These are phyloP conservation scores for Cephus sareptanus DNA, from an alignment of 2,888 invertebrate genomes.

Conservation along the genomic window DNA sequence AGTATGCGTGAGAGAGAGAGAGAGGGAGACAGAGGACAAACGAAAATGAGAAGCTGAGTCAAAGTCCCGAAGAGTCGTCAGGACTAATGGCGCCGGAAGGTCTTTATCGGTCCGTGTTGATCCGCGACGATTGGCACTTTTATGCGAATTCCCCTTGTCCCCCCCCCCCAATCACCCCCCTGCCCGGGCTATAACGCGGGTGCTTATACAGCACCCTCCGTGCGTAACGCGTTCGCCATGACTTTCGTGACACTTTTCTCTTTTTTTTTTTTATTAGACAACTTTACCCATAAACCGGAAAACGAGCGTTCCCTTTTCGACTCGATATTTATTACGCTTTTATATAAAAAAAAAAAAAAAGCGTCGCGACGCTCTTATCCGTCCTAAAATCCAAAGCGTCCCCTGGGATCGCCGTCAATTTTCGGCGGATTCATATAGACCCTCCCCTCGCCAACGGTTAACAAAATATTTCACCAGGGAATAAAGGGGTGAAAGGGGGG, in stretches of 20 bases:
- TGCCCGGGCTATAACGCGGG: too few species aligned
- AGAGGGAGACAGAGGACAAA: too few species aligned
- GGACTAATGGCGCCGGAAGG: background rate
- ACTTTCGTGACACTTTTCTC: too few species aligned
- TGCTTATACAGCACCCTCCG: background rate
- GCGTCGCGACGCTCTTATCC: slow-evolving; percentile 5
- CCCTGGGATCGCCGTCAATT: background rate
- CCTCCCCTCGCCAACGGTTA: too few species aligned
- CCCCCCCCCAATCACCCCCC: background rate
- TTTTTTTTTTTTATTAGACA: slow-evolving; percentile 36
- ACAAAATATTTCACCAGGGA: too few species aligned
- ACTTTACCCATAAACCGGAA: slow-evolving; percentile 43
- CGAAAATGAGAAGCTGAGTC: too few species aligned
- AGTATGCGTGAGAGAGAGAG: too few species aligned
- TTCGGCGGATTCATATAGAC: too few species aligned
- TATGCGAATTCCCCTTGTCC: slow-evolving; percentile 11
- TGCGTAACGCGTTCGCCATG: background rate
- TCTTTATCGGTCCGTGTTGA: slow-evolving; percentile 11
- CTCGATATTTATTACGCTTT: slow-evolving; percentile 43
- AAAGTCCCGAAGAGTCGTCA: too few species aligned
- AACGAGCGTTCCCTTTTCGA: slow-evolving; percentile 31
- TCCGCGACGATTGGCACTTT: slow-evolving; percentile 19
- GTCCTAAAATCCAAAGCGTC: background rate
- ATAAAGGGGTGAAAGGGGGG: background rate
- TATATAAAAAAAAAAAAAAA: slow-evolving; percentile 20